Evolutionary conservation across 2,113 vertebrate genomes (phyloP).

Genomic region (Charadrius vociferus): DNA sequence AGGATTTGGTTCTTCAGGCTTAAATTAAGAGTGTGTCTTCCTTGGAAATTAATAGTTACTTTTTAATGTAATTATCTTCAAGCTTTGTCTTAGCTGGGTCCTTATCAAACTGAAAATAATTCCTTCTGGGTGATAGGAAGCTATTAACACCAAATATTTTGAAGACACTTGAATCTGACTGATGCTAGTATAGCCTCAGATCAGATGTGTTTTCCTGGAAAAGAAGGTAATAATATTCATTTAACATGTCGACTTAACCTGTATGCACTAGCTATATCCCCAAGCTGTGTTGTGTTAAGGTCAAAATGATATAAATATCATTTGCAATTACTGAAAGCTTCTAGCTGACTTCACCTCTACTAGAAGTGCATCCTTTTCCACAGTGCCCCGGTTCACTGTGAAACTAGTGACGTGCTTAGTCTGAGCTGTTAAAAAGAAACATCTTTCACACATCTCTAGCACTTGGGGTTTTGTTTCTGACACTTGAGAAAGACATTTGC

Average conservation of each 20-base stretch:
- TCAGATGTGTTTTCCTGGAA: neutral
- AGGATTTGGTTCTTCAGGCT: neutral
- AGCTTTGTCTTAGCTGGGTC: neutral
- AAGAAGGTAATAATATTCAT: neutral
- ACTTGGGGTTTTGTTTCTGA: conserved; percentile 18
- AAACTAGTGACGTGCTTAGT: neutral
- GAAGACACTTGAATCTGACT: neutral
- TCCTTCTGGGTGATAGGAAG: neutral
- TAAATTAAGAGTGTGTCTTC: neutral
- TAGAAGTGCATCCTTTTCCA: neutral
- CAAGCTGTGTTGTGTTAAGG: neutral
- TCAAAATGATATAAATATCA: neutral
- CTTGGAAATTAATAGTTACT: neutral
- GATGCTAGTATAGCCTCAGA: neutral
- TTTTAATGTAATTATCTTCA: neutral
- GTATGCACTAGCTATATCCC: neutral
- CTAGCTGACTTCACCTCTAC: neutral
- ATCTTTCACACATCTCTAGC: conserved; percentile 25
- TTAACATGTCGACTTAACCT: neutral
- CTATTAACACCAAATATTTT: neutral
- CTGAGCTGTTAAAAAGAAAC: neutral
- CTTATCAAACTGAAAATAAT: neutral
- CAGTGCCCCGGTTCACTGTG: neutral
- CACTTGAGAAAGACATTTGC: conserved; percentile 34
- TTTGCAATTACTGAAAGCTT: neutral